Percentiles rank a stretch among this genome's conserved stretches.
Conservation (phyloP, 2,888 invertebrate genomes). For the Calliopum simillimum region DNA sequence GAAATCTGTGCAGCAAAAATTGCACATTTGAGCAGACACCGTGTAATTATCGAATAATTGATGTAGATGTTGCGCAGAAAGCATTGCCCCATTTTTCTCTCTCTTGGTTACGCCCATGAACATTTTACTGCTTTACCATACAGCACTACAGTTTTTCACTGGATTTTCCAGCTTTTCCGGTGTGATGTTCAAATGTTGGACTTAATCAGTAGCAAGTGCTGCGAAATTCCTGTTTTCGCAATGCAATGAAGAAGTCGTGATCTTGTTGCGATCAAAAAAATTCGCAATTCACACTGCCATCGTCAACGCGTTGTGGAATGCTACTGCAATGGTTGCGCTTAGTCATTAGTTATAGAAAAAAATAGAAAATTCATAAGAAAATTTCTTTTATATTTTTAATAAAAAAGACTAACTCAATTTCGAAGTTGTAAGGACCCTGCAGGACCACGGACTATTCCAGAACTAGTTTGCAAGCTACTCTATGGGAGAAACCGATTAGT, state of each 20-base stretch:
- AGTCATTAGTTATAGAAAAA: not conserved
- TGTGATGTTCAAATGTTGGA: not conserved
- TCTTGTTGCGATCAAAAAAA: not conserved
- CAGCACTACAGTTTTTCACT: constrained; percentile 28
- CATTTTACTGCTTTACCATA: no score
- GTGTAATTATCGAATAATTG: no score
- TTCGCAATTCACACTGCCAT: no score
- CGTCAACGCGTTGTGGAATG: not conserved
- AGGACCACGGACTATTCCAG: no score
- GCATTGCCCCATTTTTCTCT: no score
- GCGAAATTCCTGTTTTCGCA: constrained; percentile 19
- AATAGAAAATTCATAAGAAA: not conserved
- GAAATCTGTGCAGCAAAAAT: no score
- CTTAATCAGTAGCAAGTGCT: not conserved
- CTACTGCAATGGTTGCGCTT: not conserved
- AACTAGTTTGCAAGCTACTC: no score
- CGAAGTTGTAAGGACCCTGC: no score
- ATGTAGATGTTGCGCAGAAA: no score
- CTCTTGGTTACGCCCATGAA: no score
- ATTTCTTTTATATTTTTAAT: not conserved
- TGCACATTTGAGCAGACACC: no score
- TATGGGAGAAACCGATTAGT: no score
- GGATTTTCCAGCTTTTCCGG: constrained; percentile 40
- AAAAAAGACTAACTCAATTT: not conserved
- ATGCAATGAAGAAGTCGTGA: not conserved